These are phyloP conservation scores for Marmota flaviventris DNA, from an alignment of 2,113 vertebrate species.

Conservation along the genomic window DNA sequence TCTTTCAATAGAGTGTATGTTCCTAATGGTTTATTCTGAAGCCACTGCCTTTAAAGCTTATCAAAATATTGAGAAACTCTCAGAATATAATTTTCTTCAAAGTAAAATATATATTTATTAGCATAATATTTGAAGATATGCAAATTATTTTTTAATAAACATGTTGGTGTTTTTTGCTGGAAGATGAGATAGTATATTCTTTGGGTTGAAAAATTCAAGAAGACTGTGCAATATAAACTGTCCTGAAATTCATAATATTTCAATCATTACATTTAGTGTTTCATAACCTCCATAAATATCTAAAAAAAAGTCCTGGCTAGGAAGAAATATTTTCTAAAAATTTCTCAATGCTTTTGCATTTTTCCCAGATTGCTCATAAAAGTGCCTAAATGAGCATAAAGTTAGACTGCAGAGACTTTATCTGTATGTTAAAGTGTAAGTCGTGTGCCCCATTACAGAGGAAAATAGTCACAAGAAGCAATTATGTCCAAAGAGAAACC, in stretches of 20 bases:
- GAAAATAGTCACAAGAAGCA: not conserved
- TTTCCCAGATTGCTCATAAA: not conserved
- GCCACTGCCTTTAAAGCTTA: not conserved
- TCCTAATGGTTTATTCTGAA: not conserved
- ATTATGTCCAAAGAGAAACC: not conserved
- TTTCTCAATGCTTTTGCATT: not conserved
- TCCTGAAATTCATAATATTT: not conserved
- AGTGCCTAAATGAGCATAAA: not conserved
- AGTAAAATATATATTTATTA: not conserved
- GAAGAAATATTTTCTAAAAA: slow-evolving; percentile 2
- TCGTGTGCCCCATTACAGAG: slow-evolving; percentile 66
- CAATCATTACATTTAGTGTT: not conserved
- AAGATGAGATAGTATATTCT: not conserved
- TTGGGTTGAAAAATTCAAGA: not conserved
- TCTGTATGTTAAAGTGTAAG: slow-evolving; percentile 61
- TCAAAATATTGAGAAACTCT: slow-evolving; percentile 1
- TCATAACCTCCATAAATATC: not conserved
- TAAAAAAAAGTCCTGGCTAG: not conserved
- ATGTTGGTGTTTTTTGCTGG: not conserved
- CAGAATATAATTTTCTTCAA: not conserved
- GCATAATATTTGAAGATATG: not conserved
- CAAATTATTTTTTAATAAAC: not conserved
- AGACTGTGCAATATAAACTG: not conserved
- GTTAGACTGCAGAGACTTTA: slow-evolving; percentile 50
- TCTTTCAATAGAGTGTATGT: not conserved